A percentile compares a stretch with the other conserved stretches of the same genome.
phyloP scores from a whole-genome alignment of 2,797 vertebrate species.

The Cirrhinus mrigala region DNA sequence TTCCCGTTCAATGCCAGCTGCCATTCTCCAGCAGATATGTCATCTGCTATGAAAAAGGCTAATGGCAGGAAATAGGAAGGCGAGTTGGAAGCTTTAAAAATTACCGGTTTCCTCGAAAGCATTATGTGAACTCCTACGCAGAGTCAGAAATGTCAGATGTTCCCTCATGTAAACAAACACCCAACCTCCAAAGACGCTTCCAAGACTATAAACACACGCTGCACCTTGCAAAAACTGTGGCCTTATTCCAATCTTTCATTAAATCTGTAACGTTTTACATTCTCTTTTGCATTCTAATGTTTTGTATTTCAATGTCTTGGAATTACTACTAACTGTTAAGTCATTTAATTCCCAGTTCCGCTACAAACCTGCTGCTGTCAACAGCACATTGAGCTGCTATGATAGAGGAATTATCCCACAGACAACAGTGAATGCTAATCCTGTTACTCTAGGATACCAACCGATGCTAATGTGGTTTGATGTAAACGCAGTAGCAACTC shows the following conservation, averaged over 20 bases:
- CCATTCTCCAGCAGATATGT: slow-evolving; percentile 31
- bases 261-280: neutral
- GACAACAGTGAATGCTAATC: slow-evolving; percentile 63
- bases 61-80: slow-evolving; percentile 31
- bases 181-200: neutral
- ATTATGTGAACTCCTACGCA: slow-evolving; percentile 46
- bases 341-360: slow-evolving; percentile 37
- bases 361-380: slow-evolving; percentile 40
- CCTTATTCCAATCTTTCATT: neutral
- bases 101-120: slow-evolving; percentile 41
- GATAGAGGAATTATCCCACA: slow-evolving; percentile 54
- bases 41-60: slow-evolving; percentile 41
- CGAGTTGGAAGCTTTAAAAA: slow-evolving; percentile 17
- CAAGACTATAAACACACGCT: slow-evolving; percentile 8
- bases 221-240: neutral
- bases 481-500: slow-evolving; percentile 49
- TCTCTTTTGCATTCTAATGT: neutral
- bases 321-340: slow-evolving; percentile 21
- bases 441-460: slow-evolving; percentile 60
- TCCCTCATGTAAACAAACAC: slow-evolving; percentile 42
- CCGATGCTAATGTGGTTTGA: slow-evolving; percentile 66
- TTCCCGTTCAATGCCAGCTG: slow-evolving; percentile 28
- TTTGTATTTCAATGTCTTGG: neutral
- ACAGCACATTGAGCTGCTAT: slow-evolving; percentile 37
- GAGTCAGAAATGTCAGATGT: slow-evolving; percentile 49